Conservation (phyloP, 1,140 invertebrate genomes). For the Hyposmocoma kahamanoa region DNA sequence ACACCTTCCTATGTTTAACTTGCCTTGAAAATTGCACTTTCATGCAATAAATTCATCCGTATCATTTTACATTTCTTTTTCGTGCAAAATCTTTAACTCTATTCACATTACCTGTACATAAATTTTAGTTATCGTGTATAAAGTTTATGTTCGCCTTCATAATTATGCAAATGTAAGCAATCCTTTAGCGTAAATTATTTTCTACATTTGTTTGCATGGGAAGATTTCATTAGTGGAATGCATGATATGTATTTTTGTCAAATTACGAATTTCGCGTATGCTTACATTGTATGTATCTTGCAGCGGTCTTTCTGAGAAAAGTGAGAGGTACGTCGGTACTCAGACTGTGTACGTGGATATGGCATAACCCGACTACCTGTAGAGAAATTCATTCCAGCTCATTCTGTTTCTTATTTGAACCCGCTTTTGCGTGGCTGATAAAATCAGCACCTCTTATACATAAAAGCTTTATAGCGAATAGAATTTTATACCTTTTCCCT, state of each 20-base stretch:
- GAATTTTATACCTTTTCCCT: too few relatives aligned
- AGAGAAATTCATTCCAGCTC: not conserved
- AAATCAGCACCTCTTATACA: too few relatives aligned
- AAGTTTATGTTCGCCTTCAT: constrained; percentile 63
- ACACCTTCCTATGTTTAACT: too few relatives aligned
- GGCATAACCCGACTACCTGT: not conserved
- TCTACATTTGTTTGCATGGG: constrained; percentile 44
- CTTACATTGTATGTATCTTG: constrained; percentile 15
- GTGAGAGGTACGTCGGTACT: too few relatives aligned
- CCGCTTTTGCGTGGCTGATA: too few relatives aligned
- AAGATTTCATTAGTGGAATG: constrained; percentile 46
- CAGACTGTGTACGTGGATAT: not conserved
- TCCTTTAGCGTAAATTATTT: constrained; percentile 61
- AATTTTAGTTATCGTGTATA: constrained; percentile 62
- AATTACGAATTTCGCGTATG: constrained; percentile 28
- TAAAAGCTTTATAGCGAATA: too few relatives aligned
- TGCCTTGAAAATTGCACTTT: too few relatives aligned
- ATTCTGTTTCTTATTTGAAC: too few relatives aligned
- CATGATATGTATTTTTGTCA: constrained; percentile 37
- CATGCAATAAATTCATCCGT: too few relatives aligned
- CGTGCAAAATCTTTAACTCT: constrained; percentile 4
- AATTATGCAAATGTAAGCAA: constrained; percentile 58
- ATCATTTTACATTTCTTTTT: too few relatives aligned
- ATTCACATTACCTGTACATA: constrained; percentile 31
- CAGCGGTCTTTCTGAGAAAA: constrained; percentile 8